Conservation (phyloP, 2,797 vertebrate genomes). For the Urophycis tenuis region DNA sequence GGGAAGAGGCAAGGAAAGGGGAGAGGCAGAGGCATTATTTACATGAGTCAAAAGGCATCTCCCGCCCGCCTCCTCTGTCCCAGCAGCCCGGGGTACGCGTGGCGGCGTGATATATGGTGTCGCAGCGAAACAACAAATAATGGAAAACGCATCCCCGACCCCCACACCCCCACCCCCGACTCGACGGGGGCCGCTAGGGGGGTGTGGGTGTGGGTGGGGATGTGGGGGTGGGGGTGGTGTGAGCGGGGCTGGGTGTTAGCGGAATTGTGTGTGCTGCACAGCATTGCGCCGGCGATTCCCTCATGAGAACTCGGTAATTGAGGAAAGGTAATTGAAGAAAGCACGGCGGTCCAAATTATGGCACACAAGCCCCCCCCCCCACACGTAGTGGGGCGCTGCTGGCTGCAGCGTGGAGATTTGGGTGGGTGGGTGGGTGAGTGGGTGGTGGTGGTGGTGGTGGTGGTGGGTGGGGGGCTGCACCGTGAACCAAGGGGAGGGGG, state of each 20-base stretch:
- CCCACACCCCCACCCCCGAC: no score
- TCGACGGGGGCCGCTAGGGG: neutral
- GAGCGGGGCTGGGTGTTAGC: neutral
- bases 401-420: constrained; percentile 40
- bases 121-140: constrained; percentile 8
- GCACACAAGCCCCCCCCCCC: constrained; percentile 44
- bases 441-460: no score
- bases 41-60: neutral
- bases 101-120: neutral
- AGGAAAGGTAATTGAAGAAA: no score
- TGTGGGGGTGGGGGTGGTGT: neutral
- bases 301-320: constrained; percentile 42
- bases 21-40: neutral
- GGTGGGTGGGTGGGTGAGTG: neutral
- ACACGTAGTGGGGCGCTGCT: constrained; percentile 42
- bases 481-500: constrained; percentile 16
- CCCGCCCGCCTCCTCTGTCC: no score
- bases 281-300: constrained; percentile 25
- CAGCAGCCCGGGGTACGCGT: no score
- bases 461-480: neutral
- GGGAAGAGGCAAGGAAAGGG: neutral
- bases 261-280: neutral
- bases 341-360: constrained; percentile 48
- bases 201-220: neutral
- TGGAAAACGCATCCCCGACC: neutral